Conservation (phyloP, 2,113 vertebrate species). For the Illadopsis cleaveri region DNA sequence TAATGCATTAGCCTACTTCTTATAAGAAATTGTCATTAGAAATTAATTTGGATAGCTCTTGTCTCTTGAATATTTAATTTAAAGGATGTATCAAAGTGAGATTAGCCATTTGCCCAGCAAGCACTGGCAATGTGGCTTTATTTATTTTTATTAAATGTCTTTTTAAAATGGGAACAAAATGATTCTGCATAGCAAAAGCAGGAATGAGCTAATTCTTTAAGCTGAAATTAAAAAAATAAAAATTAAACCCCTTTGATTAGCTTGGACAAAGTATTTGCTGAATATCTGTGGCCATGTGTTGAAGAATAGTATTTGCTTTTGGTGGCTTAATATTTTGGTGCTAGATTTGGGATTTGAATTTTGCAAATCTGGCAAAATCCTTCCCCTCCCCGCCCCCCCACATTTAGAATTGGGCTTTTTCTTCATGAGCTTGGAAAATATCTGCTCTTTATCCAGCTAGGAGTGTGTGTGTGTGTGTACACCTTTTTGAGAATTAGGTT, state of each 20-base stretch:
- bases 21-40: not conserved
- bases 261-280: not conserved
- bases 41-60: not conserved
- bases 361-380: not conserved
- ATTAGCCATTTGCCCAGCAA: not conserved
- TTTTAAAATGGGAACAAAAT: not conserved
- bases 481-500: not conserved
- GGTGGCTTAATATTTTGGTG: not conserved
- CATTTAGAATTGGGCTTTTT: not conserved
- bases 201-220: not conserved
- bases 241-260: accelerated
- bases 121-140: not conserved
- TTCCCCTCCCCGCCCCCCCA: accelerated
- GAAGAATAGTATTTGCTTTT: not conserved
- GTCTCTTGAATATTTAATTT: not conserved
- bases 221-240: not conserved
- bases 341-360: not conserved
- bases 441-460: not conserved
- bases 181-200: not conserved
- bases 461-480: accelerated
- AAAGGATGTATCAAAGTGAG: not conserved
- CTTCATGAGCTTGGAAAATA: not conserved
- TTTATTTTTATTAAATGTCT: not conserved
- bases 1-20: not conserved
- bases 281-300: not conserved